These are phyloP conservation scores for Nowickia ferox DNA, from an alignment of 2,888 invertebrate genomes.

Conservation along the genomic window DNA sequence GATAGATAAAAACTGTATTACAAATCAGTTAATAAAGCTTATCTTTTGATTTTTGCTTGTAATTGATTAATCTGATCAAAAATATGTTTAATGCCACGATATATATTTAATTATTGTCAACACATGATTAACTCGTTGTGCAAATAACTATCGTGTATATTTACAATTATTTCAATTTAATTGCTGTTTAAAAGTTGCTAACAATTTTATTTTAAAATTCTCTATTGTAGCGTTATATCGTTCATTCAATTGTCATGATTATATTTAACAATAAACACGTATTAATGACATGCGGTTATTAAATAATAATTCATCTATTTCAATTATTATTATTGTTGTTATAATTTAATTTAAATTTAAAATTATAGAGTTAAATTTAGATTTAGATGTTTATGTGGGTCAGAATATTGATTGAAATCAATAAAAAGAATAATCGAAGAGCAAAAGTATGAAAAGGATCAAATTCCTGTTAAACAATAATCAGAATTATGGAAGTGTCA, in stretches of 20 bases:
- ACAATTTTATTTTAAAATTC: constrained; percentile 42
- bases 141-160: constrained; percentile 58
- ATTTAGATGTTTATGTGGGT: no score
- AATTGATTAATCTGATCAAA: constrained; percentile 45
- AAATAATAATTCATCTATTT: constrained; percentile 8
- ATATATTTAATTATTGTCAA: constrained; percentile 77
- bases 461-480: no score
- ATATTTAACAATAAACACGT: constrained; percentile 26
- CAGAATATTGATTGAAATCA: no score
- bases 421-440: no score
- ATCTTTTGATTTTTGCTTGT: not conserved
- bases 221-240: constrained; percentile 2
- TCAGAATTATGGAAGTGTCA: no score
- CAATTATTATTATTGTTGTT: no score
- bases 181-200: constrained; percentile 34
- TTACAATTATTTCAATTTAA: constrained; percentile 61
- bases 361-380: no score
- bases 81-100: constrained; percentile 64
- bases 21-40: constrained; percentile 10
- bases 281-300: constrained; percentile 46
- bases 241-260: constrained; percentile 35
- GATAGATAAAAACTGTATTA: constrained; percentile 9
- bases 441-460: no score
- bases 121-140: constrained; percentile 52
- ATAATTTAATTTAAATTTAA: no score